Conservation (phyloP, 2,113 vertebrate genomes). For the Stegostoma tigrinum region DNA sequence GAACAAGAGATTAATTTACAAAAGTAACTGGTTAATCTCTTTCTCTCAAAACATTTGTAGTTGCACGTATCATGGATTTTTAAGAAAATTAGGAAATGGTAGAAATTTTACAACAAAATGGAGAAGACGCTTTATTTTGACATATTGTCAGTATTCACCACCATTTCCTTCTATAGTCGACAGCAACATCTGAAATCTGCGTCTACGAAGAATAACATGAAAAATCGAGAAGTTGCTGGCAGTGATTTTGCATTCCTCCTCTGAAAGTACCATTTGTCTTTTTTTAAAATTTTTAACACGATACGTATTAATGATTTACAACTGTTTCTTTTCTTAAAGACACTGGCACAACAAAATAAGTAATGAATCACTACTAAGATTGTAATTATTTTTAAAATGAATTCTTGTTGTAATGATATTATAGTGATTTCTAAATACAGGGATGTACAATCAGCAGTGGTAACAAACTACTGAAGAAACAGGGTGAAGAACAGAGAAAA, state of each 20-base stretch:
- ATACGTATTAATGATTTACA: neutral
- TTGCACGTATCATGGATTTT: neutral
- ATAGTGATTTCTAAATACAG: neutral
- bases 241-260: neutral
- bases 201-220: neutral
- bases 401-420: neutral
- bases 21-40: slow-evolving; percentile 30
- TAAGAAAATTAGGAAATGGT: neutral
- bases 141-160: neutral
- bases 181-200: neutral
- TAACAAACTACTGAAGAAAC: slow-evolving; percentile 11
- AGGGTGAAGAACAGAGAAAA: neutral
- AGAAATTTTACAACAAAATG: neutral
- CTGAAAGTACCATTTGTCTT: neutral
- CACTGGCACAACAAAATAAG: neutral
- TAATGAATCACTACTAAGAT: neutral
- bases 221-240: neutral
- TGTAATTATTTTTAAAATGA: neutral
- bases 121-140: neutral
- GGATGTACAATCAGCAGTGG: neutral
- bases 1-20: slow-evolving; percentile 30
- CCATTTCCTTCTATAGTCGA: neutral
- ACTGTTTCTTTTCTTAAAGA: neutral
- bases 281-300: neutral
- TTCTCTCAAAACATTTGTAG: slow-evolving; percentile 32